A percentile compares a stretch with the other conserved stretches of the same genome.
These are phyloP conservation scores for Mycetomoellerius zeteki DNA, from an alignment of 1,140 invertebrate genomes.

Conservation along the genomic window DNA sequence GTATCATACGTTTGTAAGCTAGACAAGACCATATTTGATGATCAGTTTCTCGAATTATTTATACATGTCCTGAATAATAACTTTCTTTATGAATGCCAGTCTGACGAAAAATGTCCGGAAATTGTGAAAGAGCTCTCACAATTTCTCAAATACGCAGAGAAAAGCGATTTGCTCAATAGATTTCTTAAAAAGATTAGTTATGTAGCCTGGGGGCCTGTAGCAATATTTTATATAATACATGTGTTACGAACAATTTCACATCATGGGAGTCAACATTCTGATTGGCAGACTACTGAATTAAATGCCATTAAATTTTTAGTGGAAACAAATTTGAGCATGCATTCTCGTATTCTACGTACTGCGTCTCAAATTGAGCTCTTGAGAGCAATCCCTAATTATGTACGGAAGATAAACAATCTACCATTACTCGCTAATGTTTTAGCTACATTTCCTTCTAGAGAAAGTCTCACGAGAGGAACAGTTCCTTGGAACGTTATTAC, in stretches of 20 bases:
- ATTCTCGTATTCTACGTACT: constrained; percentile 71
- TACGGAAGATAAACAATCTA: constrained; percentile 57
- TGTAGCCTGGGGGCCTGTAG: constrained; percentile 81
- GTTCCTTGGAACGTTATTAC: constrained; percentile 65
- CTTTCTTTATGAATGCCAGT: constrained; percentile 77
- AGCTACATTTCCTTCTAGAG: constrained; percentile 66
- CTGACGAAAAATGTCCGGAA: constrained; percentile 63
- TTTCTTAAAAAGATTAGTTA: constrained; percentile 69
- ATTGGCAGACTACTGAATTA: constrained; percentile 69
- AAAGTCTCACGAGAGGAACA: constrained; percentile 58
- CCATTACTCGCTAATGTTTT: constrained; percentile 61
- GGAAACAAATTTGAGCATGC: constrained; percentile 75
- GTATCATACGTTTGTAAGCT: constrained; percentile 78
- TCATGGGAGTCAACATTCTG: constrained; percentile 22
- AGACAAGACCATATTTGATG: constrained; percentile 61
- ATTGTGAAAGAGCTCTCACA: constrained; percentile 72
- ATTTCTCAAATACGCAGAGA: constrained; percentile 66
- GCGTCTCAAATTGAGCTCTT: constrained; percentile 76
- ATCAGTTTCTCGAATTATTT: constrained; percentile 75
- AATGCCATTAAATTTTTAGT: constrained; percentile 67
- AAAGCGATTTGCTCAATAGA: constrained; percentile 58
- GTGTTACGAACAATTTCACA: constrained; percentile 63
- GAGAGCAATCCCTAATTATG: constrained; percentile 64
- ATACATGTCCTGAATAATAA: constrained; percentile 78
- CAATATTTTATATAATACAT: constrained; percentile 81